These are phyloP conservation scores for Diorhabda elongata DNA, from an alignment of 1,140 invertebrate genomes.

Conservation along the genomic window DNA sequence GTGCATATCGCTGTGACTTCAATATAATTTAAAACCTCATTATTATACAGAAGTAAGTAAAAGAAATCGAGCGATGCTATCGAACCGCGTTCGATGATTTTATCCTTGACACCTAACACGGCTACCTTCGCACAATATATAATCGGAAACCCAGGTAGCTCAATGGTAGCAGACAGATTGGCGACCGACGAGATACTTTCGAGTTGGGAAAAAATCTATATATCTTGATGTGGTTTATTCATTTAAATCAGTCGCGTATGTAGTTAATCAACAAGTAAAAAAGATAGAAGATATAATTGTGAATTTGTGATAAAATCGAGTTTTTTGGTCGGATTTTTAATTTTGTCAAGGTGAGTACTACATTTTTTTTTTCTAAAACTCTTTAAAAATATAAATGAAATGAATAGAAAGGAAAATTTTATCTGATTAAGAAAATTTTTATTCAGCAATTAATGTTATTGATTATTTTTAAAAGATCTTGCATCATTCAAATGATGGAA, in stretches of 20 bases:
- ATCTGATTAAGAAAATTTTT: too few species aligned
- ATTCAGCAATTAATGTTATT: too few species aligned
- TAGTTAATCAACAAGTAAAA: neutral
- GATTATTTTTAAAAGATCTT: too few species aligned
- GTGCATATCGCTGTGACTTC: too few species aligned
- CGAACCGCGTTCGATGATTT: neutral
- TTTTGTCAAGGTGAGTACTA: neutral
- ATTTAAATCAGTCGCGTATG: neutral
- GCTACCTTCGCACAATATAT: neutral
- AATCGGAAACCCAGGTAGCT: neutral
- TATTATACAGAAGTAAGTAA: neutral
- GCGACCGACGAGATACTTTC: conserved; percentile 1
- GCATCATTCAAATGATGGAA: too few species aligned
- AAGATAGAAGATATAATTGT: neutral
- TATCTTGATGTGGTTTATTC: neutral
- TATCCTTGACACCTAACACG: neutral
- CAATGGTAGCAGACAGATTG: conserved; percentile 1
- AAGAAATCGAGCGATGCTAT: neutral
- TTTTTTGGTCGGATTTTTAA: neutral
- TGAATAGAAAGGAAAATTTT: too few species aligned
- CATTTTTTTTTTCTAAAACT: too few species aligned
- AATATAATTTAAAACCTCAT: neutral
- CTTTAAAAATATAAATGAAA: too few species aligned
- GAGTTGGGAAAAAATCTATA: neutral
- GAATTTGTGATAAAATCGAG: neutral